A percentile compares a stretch with the other conserved stretches of the same genome.
These are phyloP conservation scores for Verasper variegatus DNA, from an alignment of 2,113 vertebrate genomes.

Conservation along the genomic window DNA sequence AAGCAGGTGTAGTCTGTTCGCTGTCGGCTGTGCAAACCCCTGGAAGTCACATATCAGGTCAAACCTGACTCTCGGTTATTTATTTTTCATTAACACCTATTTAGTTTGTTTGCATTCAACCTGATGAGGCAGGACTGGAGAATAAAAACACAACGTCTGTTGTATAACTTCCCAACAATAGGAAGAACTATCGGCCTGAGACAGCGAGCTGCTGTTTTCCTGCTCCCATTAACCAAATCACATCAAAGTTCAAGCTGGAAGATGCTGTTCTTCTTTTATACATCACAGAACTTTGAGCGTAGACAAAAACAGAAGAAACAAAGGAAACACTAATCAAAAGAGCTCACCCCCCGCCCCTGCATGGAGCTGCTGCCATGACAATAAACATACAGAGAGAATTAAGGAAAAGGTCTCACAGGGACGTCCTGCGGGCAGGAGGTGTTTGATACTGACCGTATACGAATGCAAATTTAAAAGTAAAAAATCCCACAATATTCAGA, in stretches of 20 bases:
- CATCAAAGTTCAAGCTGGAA: conserved; percentile 3
- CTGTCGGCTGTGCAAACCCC: background rate
- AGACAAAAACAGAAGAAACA: background rate
- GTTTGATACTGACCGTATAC: background rate
- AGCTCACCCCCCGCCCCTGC: background rate
- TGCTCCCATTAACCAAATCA: background rate
- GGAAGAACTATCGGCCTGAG: background rate
- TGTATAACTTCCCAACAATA: too few species aligned
- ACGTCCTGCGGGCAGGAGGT: background rate
- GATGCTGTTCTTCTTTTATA: background rate
- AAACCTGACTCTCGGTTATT: background rate
- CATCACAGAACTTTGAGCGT: background rate
- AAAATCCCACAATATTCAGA: too few species aligned
- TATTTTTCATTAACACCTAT: background rate
- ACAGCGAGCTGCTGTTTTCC: background rate
- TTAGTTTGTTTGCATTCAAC: background rate
- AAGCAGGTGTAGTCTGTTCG: conserved; percentile 16
- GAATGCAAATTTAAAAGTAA: too few species aligned
- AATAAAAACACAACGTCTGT: background rate
- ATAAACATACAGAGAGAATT: background rate
- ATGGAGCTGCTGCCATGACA: background rate
- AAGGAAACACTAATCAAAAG: background rate
- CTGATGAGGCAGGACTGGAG: background rate
- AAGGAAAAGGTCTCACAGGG: background rate
- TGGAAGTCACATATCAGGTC: background rate